Conservation (phyloP, 2,888 invertebrate species). For the Willowsia nigromaculata region DNA sequence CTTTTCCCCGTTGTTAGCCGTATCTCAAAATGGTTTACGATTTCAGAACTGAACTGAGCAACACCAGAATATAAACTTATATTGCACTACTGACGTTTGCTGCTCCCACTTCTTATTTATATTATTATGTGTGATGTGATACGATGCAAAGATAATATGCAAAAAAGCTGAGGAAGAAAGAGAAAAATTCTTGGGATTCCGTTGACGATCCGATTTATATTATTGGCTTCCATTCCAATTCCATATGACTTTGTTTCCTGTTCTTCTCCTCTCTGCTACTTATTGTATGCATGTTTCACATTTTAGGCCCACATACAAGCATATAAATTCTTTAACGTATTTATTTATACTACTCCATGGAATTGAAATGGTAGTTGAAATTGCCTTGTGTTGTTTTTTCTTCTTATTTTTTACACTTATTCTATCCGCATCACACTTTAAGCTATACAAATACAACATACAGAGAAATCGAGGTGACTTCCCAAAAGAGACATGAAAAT, state of each 20-base stretch:
- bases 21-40: conserved; percentile 65
- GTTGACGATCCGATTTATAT: conserved; percentile 64
- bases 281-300: neutral
- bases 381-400: conserved; percentile 39
- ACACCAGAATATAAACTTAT: neutral
- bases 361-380: conserved; percentile 58
- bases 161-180: conserved; percentile 10
- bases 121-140: conserved; percentile 26
- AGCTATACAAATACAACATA: neutral
- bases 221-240: conserved; percentile 48
- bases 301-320: neutral
- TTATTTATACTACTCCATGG: conserved; percentile 58
- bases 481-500: conserved; percentile 34
- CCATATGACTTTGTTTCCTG: conserved; percentile 33
- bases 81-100: no score
- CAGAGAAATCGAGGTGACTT: conserved; percentile 22
- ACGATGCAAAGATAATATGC: conserved; percentile 54
- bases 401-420: neutral
- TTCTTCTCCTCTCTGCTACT: neutral
- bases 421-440: neutral
- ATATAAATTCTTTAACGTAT: conserved; percentile 41
- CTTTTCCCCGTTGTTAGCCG: neutral
- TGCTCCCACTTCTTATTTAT: neutral
- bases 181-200: conserved; percentile 61
- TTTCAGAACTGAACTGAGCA: conserved; percentile 22